Base-by-base conservation (phyloP, 2,113 vertebrate species). In the Balaeniceps rex region DNA sequence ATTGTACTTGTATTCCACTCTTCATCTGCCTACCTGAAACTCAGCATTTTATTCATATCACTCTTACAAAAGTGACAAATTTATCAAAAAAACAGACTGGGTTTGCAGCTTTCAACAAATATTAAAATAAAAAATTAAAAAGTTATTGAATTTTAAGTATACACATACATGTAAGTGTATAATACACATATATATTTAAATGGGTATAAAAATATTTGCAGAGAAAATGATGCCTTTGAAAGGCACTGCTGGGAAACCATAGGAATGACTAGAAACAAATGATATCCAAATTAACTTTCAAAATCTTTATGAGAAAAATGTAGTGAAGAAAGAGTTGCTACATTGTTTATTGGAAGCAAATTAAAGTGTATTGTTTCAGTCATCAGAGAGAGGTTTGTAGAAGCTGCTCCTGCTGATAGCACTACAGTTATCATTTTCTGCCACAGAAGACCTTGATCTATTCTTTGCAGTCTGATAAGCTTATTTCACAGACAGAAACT, bases 391-490 rank as follows among this genome's bases (percentile, higher is more conserved):
- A 57, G 36, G 40, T 57, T 63, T 61, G 18, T 83, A 42, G 54
- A 87, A 86, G 36, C 75, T 96, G 34, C 23, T 94, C 5, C 61
- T 85, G 52, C 28, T 87, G 64, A 36, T 72, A 88, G n/a, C 34
- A 80, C 26, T 72, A 19, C 26, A 71, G 36, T 82, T 82, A 76
- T 42, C 14, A 31, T 88, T 93, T 95, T 77, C 54, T 87, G 7
- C 72, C 71, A 17, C 19, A 66, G 79, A 89, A 85, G 80, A 81
- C 66, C 72, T 97, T 85, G 54, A 81, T 94, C 61, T 58, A 25
- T 93, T 94, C 90, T 70, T 83, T 90, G 49, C 26, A 47, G 36
- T 84, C 61, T 91, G 86, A 72, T 95, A 64, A 97, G 61, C 49
- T 83, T 92, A 71, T 91, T 94, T 92, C 81, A 89, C 61, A 92